Percentiles rank a stretch among this genome's conserved stretches.
Conservation (phyloP, 2,797 vertebrate species). For the Liasis olivaceus region DNA sequence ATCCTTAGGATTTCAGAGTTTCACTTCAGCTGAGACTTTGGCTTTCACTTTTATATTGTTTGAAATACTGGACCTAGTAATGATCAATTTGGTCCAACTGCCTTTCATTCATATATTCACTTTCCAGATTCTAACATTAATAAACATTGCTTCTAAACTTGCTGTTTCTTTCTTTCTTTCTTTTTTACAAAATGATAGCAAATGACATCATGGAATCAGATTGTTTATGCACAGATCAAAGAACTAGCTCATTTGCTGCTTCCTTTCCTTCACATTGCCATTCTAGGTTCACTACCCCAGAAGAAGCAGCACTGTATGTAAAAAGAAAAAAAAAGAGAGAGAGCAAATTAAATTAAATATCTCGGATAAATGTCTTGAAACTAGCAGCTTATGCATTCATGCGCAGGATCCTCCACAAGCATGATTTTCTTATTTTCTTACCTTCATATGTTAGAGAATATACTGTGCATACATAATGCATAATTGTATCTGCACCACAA, state of each 20-base stretch:
- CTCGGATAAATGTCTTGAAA: background rate
- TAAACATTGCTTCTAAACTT: background rate
- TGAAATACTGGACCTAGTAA: background rate
- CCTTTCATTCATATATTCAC: conserved; percentile 8
- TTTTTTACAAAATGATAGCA: background rate
- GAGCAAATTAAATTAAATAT: background rate
- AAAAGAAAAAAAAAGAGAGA: background rate
- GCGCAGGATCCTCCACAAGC: background rate
- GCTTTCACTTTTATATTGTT: background rate
- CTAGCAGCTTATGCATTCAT: background rate
- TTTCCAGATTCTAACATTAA: background rate
- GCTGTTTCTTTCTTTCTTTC: background rate
- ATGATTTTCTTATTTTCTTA: background rate
- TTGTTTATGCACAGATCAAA: background rate
- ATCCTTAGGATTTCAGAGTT: background rate
- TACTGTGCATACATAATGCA: background rate
- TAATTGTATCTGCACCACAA: background rate
- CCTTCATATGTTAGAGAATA: background rate
- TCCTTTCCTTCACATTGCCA: background rate
- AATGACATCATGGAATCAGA: conserved; percentile 9
- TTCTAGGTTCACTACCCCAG: background rate
- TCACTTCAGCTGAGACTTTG: conserved; percentile 6
- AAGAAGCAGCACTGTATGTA: background rate
- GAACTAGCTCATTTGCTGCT: background rate
- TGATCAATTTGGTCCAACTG: background rate